Base-by-base conservation (phyloP, 1,140 invertebrate genomes). In the Drosophila cardini region DNA sequence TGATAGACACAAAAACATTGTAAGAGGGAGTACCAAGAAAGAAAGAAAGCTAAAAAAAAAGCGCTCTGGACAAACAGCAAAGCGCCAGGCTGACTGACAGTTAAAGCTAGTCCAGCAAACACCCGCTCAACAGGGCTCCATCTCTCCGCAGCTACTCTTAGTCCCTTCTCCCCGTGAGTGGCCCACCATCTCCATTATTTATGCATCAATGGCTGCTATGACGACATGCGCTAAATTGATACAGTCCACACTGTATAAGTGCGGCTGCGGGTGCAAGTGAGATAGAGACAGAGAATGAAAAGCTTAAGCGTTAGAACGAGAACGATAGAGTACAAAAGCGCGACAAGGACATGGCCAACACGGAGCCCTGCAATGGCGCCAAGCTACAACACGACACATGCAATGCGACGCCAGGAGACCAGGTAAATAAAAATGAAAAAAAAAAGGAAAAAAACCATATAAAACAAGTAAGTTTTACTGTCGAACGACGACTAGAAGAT, bases 201-300 rank as follows among this genome's bases (percentile, higher is more conserved):
- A 86, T 86, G 82, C 82, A 86, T 86, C 82, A 86, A 86, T 86
- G 79, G 83, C 82, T 86, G 82, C 82, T 86, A 86, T 86, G 82
- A 86, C 82, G 82, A 82, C 82, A 86, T 86, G 83, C 82, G 82
- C 82, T 86, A 86, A 86, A 86, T 86, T 86, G 82, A 86, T 87
- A 86, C 82, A 79, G 76, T 87, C 81, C 75, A 82, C 71, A 82
- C 52, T 48, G 46, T 26, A 38, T 34, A 69, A 58, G 74, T n/a
- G 40, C n/a, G 48, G 8, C 4, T 18, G 50, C n/a, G 48, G 8
- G 7, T 18, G 50, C 50, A 16, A 13, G 32, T 5, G 32, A 36
- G 30, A 34, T n/a, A 53, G 4, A 36, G 30, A 53, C 4, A 18
- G 36, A 10, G 13, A 7, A n/a, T 5, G 5, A 3, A 26, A 4